Percentiles rank a stretch among this genome's conserved stretches.
Evolutionary conservation across 1,140 invertebrate genomes (phyloP).

Genomic region (Brachionus paranguensis): DNA sequence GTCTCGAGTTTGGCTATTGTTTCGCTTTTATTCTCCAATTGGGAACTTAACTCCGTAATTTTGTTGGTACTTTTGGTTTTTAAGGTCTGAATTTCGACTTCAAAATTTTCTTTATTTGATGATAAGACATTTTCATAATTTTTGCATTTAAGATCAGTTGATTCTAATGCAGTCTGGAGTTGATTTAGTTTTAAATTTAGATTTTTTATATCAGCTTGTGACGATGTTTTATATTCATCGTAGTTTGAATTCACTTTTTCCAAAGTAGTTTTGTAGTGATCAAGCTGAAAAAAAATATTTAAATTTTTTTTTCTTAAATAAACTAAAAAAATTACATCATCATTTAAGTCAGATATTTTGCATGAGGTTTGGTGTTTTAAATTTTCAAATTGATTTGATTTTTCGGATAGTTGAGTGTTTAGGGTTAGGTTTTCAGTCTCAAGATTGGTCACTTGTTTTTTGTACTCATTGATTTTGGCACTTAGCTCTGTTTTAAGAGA

Average conservation of each 20-base stretch:
- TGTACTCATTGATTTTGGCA: conserved; percentile 1
- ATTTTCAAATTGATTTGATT: background rate
- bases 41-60: conserved; percentile 13
- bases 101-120: background rate
- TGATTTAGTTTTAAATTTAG: background rate
- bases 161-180: background rate
- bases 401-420: background rate
- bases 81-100: background rate
- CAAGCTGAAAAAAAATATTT: background rate
- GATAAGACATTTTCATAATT: background rate
- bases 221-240: background rate
- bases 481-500: background rate
- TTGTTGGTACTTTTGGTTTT: background rate
- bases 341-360: background rate
- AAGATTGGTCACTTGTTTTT: background rate
- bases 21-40: background rate
- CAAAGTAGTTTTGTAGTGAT: conserved; percentile 1
- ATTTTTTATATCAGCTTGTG: background rate
- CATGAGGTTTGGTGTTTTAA: background rate
- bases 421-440: background rate
- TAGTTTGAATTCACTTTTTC: background rate
- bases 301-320: background rate
- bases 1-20: background rate
- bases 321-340: background rate
- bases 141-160: conserved; percentile 23